Evolutionary conservation across 2,113 vertebrate species (phyloP), one percentile per base, ranked within the genome.

Genomic region (Neolamprologus kungweensis): DNA sequence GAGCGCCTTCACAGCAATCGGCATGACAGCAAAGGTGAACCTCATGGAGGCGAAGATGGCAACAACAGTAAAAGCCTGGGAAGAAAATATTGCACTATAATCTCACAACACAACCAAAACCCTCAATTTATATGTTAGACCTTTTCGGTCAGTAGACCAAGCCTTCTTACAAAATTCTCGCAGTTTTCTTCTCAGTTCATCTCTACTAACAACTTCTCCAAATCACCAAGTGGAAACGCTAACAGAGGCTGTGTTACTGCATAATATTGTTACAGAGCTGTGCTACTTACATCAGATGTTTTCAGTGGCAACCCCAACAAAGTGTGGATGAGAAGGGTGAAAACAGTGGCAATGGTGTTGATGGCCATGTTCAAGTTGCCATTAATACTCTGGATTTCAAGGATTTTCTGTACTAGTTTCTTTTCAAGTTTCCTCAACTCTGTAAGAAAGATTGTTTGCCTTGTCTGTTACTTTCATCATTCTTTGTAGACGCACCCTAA

Each of bases 31-130:
- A 58, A 97, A 92, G 7, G 94, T 92, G 92, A 97, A 96, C 90
- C 94, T 96, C 96, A 98, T 94, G 79, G 96, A 90, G 68, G 97
- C 96, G 92, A 98, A 97, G 92, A 97, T 95, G 85, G 97, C 93
- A 6, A 97, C 96, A 84, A 96, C 95, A 23, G 96, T 97, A 68
- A 98, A 98, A 3, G 96, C 97, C 97, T 98, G 84, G 7, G 6
- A 17, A 58, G 2, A 45, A 81, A 12, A 87, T 10, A 21, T 13
- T 75, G 80, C 21, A 60, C n/a, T 35, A 35, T 13, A 23, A 19
- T 71, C n/a, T 42, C n/a, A n/a, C 40, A 75, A 75, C 16, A n/a
- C 26, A 33, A 82, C 2, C 45, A 7, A 47, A 71, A 9, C 5
- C n/a, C 35, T 23, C 37, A 68, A 16, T 42, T 23, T 23, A 42